A percentile compares a stretch with the other conserved stretches of the same genome.
These are phyloP conservation scores for Mythimna impura DNA, from an alignment of 2,888 invertebrate species.

Conservation along the genomic window DNA sequence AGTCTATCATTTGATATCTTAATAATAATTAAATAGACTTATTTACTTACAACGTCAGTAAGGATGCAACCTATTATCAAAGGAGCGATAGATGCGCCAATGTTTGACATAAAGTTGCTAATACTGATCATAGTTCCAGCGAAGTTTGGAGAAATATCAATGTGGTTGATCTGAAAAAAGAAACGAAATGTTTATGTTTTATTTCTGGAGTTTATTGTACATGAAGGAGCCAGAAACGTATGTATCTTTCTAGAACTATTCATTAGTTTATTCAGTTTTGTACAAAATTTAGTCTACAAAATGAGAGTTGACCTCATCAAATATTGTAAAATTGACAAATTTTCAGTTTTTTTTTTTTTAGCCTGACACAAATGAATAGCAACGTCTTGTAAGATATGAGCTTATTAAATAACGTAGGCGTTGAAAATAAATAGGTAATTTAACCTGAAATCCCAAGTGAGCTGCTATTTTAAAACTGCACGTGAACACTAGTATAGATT, in stretches of 20 bases:
- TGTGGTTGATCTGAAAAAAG: slow-evolving; percentile 92
- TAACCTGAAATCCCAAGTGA: slow-evolving; percentile 91
- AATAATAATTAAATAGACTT: no score
- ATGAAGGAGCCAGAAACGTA: no score
- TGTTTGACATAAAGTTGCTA: slow-evolving; percentile 94
- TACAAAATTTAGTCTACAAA: no score
- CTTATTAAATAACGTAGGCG: neutral
- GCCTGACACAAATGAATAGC: neutral
- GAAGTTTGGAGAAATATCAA: slow-evolving; percentile 95
- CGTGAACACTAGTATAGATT: slow-evolving; percentile 90
- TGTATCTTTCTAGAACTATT: neutral
- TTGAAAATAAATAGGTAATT: neutral
- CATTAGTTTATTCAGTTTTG: neutral
- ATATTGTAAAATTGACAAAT: neutral
- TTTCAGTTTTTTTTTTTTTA: neutral
- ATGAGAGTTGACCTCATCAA: no score
- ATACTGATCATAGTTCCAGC: slow-evolving; percentile 96
- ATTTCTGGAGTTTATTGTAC: no score
- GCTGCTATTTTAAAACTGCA: slow-evolving; percentile 92
- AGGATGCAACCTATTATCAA: slow-evolving; percentile 92
- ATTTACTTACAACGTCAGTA: slow-evolving; percentile 91
- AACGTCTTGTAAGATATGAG: neutral
- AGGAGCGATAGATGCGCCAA: slow-evolving; percentile 94
- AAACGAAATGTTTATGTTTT: no score
- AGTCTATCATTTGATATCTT: neutral